Conservation (phyloP, 2,113 vertebrate genomes). For the Murina feae region DNA sequence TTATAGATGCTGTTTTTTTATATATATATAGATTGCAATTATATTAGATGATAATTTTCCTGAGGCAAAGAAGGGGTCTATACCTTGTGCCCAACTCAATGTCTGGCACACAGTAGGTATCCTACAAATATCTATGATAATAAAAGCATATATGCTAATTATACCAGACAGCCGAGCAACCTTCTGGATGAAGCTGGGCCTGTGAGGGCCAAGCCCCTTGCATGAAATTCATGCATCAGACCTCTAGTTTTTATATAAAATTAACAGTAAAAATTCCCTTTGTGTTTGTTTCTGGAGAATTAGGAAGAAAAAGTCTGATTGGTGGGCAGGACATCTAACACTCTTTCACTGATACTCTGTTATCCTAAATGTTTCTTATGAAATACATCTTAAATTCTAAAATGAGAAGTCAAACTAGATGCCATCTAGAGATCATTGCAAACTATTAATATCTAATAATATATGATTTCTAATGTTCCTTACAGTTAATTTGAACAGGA, state of each 20-base stretch:
- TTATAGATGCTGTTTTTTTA: too few relatives aligned
- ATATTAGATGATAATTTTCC: not conserved
- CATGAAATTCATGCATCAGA: too few relatives aligned
- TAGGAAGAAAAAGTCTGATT: not conserved
- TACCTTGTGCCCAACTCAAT: not conserved
- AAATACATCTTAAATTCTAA: not conserved
- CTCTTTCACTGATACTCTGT: not conserved
- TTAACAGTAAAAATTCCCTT: not conserved
- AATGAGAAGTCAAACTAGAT: not conserved
- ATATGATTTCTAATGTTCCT: not conserved
- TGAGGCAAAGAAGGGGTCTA: not conserved
- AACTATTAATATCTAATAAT: not conserved
- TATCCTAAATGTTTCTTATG: not conserved
- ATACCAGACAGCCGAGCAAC: too few relatives aligned
- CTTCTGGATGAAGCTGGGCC: too few relatives aligned
- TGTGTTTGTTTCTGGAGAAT: not conserved
- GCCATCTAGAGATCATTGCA: not conserved
- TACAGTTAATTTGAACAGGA: not conserved
- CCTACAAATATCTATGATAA: not conserved
- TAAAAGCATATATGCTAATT: too few relatives aligned
- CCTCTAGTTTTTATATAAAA: not conserved
- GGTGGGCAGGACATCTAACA: not conserved
- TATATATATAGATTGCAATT: not conserved
- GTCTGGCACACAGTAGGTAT: not conserved
- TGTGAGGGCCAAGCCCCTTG: too few relatives aligned